A percentile compares a stretch with the other conserved stretches of the same genome.
These are phyloP conservation scores for Blennius ocellaris DNA, from an alignment of 2,113 vertebrate genomes.

Conservation along the genomic window DNA sequence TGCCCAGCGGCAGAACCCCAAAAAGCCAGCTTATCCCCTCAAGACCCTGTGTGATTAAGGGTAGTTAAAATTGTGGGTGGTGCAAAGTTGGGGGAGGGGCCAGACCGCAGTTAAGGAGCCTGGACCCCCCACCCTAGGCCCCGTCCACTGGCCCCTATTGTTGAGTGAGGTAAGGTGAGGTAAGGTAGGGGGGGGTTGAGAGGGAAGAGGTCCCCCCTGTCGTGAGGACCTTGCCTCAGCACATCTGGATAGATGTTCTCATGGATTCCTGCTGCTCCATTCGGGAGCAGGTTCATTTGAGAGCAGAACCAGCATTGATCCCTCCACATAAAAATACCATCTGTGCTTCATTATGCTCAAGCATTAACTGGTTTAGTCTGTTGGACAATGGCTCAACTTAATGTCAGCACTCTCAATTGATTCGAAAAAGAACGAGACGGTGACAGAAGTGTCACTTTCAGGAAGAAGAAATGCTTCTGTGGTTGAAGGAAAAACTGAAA, in stretches of 20 bases:
- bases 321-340: constrained; percentile 34
- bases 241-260: constrained; percentile 9
- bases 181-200: no score
- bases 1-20: no score
- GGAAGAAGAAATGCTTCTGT: neutral
- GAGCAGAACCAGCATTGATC: constrained; percentile 20
- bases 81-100: no score
- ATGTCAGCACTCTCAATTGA: constrained; percentile 1
- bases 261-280: constrained; percentile 11
- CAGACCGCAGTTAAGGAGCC: no score
- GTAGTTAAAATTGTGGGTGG: no score
- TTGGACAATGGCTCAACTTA: constrained; percentile 1
- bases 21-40: no score
- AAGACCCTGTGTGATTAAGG: no score
- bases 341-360: constrained; percentile 14
- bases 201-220: no score
- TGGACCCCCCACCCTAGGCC: no score
- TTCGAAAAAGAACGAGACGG: neutral
- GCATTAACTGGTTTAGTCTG: constrained; percentile 15
- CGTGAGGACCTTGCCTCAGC: no score
- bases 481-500: neutral
- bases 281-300: neutral
- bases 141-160: no score
- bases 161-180: no score
- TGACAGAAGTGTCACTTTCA: neutral